These are phyloP conservation scores for Pteronotus mesoamericanus DNA, from an alignment of 2,797 vertebrate genomes.

Conservation along the genomic window DNA sequence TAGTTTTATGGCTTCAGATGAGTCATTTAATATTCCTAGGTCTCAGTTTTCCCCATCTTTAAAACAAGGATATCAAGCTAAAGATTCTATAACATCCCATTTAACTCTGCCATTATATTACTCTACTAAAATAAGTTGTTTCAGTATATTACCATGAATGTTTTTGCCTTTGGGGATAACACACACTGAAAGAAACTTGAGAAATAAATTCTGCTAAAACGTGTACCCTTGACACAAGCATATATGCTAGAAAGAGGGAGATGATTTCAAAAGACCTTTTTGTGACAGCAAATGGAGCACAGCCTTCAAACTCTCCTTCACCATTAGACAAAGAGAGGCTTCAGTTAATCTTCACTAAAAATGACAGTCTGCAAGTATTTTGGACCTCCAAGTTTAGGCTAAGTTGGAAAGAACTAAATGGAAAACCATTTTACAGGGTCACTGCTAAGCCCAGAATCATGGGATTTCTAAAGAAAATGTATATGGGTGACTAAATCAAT, in stretches of 20 bases:
- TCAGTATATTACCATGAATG: conserved; percentile 35
- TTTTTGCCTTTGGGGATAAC: conserved; percentile 38
- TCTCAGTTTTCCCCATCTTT: conserved; percentile 10
- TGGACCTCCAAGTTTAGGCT: conserved; percentile 59
- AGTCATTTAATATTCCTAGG: background rate
- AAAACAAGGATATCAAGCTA: conserved; percentile 38
- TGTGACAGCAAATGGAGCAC: conserved; percentile 41
- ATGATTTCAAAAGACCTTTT: conserved; percentile 41
- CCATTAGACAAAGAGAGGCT: conserved; percentile 56
- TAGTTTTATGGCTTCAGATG: background rate
- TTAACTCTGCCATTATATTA: conserved; percentile 5
- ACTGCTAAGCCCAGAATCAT: conserved; percentile 52
- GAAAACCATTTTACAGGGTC: conserved; percentile 66
- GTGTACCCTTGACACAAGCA: background rate
- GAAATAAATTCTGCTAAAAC: conserved; percentile 50
- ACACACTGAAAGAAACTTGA: conserved; percentile 34
- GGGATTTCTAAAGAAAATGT: conserved; percentile 59
- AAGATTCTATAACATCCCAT: background rate
- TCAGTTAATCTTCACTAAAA: conserved; percentile 71
- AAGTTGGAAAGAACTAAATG: conserved; percentile 65
- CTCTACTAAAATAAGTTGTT: background rate
- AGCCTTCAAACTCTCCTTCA: conserved; percentile 74
- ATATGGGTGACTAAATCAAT: conserved; percentile 64
- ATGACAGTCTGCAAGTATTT: conserved; percentile 60
- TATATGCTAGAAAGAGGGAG: background rate